Conservation (phyloP, 2,888 invertebrate species). For the Cotesia congregata region DNA sequence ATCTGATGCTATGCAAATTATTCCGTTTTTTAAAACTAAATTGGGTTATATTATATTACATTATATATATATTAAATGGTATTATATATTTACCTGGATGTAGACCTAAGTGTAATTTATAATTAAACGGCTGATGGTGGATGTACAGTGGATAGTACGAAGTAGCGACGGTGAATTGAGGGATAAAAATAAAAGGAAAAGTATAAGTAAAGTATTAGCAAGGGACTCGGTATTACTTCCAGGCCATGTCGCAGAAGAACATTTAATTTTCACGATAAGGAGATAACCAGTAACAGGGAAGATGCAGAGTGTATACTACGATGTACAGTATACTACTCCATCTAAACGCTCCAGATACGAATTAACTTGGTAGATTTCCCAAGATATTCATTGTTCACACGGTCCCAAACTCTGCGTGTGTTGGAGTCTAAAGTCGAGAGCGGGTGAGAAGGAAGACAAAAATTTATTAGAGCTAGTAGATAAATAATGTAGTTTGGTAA, state of each 20-base stretch:
- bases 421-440: neutral
- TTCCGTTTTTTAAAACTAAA: neutral
- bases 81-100: too few species aligned
- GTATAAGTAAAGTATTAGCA: neutral
- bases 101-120: neutral
- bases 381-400: slow-evolving; percentile 31
- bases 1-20: neutral
- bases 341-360: slow-evolving; percentile 1
- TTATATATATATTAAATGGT: too few species aligned
- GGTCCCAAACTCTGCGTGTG: neutral
- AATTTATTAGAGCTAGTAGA: slow-evolving; percentile 3
- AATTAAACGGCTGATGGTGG: neutral
- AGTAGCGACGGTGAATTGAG: neutral
- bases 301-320: neutral
- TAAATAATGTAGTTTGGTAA: neutral
- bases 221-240: neutral
- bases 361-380: slow-evolving; percentile 34
- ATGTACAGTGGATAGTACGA: too few species aligned
- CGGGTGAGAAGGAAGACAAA: neutral
- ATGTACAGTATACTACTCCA: neutral
- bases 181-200: neutral
- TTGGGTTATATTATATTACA: too few species aligned
- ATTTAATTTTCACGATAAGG: slow-evolving; percentile 28
- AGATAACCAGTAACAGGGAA: slow-evolving; percentile 30
- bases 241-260: neutral